Percentiles rank a stretch among this genome's conserved stretches.
These are phyloP conservation scores for Xiphophorus maculatus DNA, from an alignment of 2,113 vertebrate genomes.

Conservation along the genomic window DNA sequence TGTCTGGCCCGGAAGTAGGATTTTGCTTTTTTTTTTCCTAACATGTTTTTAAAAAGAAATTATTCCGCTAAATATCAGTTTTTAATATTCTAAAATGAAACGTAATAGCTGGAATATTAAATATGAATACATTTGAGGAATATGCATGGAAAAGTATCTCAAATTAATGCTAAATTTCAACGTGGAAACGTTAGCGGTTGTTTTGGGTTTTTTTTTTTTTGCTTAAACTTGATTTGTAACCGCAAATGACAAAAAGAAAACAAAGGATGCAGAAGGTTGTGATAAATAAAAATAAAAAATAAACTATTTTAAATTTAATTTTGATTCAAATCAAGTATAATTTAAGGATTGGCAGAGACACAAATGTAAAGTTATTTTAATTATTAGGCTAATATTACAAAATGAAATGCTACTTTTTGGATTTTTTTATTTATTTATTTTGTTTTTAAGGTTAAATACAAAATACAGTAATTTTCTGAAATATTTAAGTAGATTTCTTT, in stretches of 20 bases:
- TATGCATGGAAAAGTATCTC: background rate
- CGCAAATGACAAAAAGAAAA: background rate
- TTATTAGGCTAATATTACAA: too few species aligned
- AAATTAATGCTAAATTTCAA: background rate
- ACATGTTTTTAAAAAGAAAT: background rate
- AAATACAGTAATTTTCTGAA: background rate
- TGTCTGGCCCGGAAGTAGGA: slow-evolving; percentile 5
- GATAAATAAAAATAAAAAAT: background rate
- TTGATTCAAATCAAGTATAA: background rate
- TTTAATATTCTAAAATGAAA: background rate
- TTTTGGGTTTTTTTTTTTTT: background rate
- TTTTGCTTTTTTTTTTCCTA: background rate
- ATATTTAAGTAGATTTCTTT: background rate
- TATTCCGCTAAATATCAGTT: background rate
- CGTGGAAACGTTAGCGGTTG: too few species aligned
- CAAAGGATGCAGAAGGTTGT: background rate
- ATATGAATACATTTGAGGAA: background rate
- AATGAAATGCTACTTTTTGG: background rate
- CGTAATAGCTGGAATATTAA: background rate
- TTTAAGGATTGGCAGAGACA: background rate
- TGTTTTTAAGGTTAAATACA: too few species aligned
- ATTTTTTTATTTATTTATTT: background rate
- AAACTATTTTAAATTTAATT: background rate
- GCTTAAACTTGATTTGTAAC: background rate
- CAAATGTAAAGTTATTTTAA: too few species aligned